Evolutionary conservation across 2,113 vertebrate species (phyloP).

Genomic region (Syngnathus typhle): DNA sequence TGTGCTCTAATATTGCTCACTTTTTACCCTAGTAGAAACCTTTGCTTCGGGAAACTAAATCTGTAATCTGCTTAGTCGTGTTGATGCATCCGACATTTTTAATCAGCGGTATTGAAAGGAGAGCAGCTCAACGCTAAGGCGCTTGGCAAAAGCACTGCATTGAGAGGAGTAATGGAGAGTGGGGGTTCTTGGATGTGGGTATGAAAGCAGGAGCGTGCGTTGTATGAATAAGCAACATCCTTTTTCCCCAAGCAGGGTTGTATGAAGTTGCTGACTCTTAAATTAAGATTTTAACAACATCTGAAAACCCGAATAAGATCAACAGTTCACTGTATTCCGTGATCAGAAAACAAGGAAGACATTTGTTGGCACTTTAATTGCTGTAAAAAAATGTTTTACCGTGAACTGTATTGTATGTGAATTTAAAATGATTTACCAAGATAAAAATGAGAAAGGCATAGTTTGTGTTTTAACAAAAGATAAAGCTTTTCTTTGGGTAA

Average conservation of each 20-base stretch:
- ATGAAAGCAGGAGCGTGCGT: conserved; percentile 12
- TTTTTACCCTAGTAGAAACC: conserved; percentile 52
- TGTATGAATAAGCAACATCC: conserved; percentile 7
- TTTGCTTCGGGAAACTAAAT: conserved; percentile 66
- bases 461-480: no score
- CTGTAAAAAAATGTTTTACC: background rate
- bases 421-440: no score
- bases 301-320: background rate
- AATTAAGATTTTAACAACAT: background rate
- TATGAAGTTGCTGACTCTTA: conserved; percentile 3
- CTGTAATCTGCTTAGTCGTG: conserved; percentile 71
- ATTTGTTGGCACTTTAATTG: background rate
- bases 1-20: conserved; percentile 40
- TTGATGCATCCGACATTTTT: conserved; percentile 72
- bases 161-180: conserved; percentile 24
- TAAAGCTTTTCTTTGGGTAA: no score
- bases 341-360: background rate
- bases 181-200: conserved; percentile 4
- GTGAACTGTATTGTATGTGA: no score
- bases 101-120: conserved; percentile 69
- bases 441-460: no score
- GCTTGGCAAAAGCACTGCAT: conserved; percentile 59
- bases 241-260: background rate
- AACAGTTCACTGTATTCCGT: background rate
- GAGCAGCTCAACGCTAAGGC: conserved; percentile 62